Percentiles rank a stretch among this genome's conserved stretches.
Conservation (phyloP, 2,113 vertebrate genomes). For the Cryptomyrus ogoouensis region DNA sequence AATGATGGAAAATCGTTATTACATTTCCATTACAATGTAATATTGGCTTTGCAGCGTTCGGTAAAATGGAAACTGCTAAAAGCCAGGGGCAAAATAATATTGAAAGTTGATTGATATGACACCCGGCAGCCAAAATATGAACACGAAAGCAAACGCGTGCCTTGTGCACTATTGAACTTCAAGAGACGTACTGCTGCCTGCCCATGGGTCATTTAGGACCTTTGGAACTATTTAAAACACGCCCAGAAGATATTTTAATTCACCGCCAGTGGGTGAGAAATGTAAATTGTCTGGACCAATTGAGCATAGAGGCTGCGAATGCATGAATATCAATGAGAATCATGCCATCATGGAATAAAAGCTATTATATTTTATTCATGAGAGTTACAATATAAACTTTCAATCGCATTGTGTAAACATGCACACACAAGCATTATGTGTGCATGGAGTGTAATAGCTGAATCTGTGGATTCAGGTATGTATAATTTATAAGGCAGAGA, state of each 20-base stretch:
- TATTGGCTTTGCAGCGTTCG: background rate
- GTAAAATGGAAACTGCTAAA: conserved; percentile 15
- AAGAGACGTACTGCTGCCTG: background rate
- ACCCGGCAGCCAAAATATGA: background rate
- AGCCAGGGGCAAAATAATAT: conserved; percentile 16
- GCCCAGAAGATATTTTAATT: conserved; percentile 14
- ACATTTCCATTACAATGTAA: conserved; percentile 13
- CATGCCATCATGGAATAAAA: background rate
- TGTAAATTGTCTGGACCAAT: conserved; percentile 13
- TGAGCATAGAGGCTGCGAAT: conserved; percentile 17
- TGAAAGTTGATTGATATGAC: conserved; percentile 17
- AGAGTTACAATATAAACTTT: conserved; percentile 20
- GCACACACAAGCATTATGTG: conserved; percentile 1
- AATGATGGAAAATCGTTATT: conserved; percentile 16
- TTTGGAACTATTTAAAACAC: conserved; percentile 17
- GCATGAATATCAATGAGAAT: conserved; percentile 29
- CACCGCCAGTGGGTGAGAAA: conserved; percentile 17
- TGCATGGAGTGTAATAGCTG: conserved; percentile 1
- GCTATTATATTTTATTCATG: conserved; percentile 24
- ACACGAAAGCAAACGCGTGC: background rate
- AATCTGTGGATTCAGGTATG: background rate
- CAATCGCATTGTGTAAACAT: conserved; percentile 19
- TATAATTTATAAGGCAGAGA: conserved; percentile 16
- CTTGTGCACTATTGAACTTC: conserved; percentile 15
- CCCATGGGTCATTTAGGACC: background rate